Evolutionary conservation across 2,797 vertebrate species (phyloP).

Genomic region (Gouania willdenowi): DNA sequence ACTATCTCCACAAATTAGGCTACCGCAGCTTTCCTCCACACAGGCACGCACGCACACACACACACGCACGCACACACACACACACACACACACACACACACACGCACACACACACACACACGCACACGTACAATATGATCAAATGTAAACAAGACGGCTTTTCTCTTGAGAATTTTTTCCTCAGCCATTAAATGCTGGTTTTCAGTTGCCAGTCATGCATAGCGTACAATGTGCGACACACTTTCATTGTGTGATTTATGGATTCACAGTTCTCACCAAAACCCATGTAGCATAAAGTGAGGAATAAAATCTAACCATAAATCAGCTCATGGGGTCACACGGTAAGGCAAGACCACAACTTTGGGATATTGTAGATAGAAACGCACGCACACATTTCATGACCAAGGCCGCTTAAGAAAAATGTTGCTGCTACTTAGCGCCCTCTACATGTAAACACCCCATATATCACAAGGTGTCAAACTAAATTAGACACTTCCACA

Average conservation of each 20-base stretch:
- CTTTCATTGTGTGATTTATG: constrained; percentile 48
- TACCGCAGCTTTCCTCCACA: constrained; percentile 1
- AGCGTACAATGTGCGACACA: constrained; percentile 19
- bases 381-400: constrained; percentile 7
- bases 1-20: constrained; percentile 37
- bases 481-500: too few relatives aligned
- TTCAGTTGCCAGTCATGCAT: constrained; percentile 14
- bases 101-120: background rate
- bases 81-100: background rate
- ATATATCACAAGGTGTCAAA: too few relatives aligned
- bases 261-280: constrained; percentile 39
- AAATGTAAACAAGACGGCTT: background rate
- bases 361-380: constrained; percentile 16
- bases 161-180: constrained; percentile 4
- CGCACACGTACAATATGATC: background rate
- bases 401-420: too few relatives aligned
- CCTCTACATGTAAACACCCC: constrained; percentile 63
- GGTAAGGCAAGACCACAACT: constrained; percentile 27
- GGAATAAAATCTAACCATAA: constrained; percentile 54
- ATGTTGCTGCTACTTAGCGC: constrained; percentile 57
- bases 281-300: constrained; percentile 37
- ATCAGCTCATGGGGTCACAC: constrained; percentile 39
- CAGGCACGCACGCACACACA: background rate
- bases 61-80: background rate
- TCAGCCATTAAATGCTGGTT: constrained; percentile 14